These are phyloP conservation scores for Sebastes alutus DNA, from an alignment of 2,797 vertebrate genomes.

Conservation along the genomic window DNA sequence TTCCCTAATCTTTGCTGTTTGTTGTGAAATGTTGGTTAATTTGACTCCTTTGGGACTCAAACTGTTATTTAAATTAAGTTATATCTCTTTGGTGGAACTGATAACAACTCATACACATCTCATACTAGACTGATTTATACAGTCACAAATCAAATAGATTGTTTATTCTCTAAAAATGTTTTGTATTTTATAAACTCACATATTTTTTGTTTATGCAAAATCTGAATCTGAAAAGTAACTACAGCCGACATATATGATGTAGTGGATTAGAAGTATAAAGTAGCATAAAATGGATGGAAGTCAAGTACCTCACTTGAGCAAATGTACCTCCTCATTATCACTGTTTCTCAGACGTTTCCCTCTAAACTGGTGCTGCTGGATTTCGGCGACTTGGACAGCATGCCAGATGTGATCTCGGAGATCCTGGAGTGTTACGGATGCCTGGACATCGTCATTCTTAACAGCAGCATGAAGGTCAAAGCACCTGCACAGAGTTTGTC, in stretches of 20 bases:
- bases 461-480: slow-evolving; percentile 91
- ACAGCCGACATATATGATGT: neutral
- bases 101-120: neutral
- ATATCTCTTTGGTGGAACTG: neutral
- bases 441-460: slow-evolving; percentile 91
- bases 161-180: neutral
- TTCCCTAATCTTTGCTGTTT: neutral
- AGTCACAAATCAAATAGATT: too few species aligned
- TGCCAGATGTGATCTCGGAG: slow-evolving; percentile 87
- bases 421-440: slow-evolving; percentile 92
- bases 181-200: neutral
- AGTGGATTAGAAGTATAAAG: neutral
- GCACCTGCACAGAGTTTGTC: slow-evolving; percentile 89
- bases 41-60: neutral
- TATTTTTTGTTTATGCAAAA: neutral
- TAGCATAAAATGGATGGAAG: neutral
- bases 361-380: slow-evolving; percentile 92
- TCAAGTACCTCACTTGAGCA: neutral
- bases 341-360: slow-evolving; percentile 86
- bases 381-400: slow-evolving; percentile 87
- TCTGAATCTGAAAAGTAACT: too few species aligned
- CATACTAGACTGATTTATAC: neutral
- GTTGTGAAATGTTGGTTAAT: neutral
- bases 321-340: neutral
- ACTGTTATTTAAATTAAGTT: neutral